Base-by-base conservation (phyloP, 2,797 vertebrate genomes). In the Apogon talboti region DNA sequence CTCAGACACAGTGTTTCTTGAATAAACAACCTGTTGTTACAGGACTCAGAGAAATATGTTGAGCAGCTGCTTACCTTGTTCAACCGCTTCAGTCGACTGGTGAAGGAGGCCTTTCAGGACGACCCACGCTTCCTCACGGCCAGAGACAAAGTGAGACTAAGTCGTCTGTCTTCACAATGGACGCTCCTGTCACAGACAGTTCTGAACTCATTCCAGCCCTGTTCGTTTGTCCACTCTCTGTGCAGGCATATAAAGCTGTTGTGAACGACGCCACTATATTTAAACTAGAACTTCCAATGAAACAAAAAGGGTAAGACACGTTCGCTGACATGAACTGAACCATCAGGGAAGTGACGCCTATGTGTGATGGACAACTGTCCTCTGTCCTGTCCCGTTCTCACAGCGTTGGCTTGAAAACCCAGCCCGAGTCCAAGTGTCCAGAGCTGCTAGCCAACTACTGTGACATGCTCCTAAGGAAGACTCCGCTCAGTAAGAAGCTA, bases 261-360 rank as follows among this genome's bases (percentile, higher is more conserved):
- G 97, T 99, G 80, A 99, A 99, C 74, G 97, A 99, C 70, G 97
- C 97, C 84, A 97, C 97, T 14, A 99, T 99, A 94, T 99, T 99
- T 92, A 99, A 99, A 92, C 92, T 99, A 92, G 97, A 99, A 92
- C 94, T 99, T 61, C 97, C 97, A 49, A 63, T 97, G 93, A 99
- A 98, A 84, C 97, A 98, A 82, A 99, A 99, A 87, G 97, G 97
- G 97, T 98, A 90, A 95, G 95, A 35, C 9, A 35, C 7, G 46
- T 55, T n/a, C n/a, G n/a, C n/a, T n/a, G n/a, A n/a, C n/a, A n/a
- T n/a, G n/a, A n/a, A n/a, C n/a, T n/a, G n/a, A n/a, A n/a, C n/a
- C n/a, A n/a, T n/a, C n/a, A n/a, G n/a, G n/a, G 42, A 72, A 19
- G 19, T 9, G 0, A 6, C 0, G 3, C 7, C 4, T 8, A 40